Percentiles rank a stretch among this genome's conserved stretches.
Evolutionary conservation across 2,888 invertebrate species (phyloP).

Genomic region (Oasisia sp.): DNA sequence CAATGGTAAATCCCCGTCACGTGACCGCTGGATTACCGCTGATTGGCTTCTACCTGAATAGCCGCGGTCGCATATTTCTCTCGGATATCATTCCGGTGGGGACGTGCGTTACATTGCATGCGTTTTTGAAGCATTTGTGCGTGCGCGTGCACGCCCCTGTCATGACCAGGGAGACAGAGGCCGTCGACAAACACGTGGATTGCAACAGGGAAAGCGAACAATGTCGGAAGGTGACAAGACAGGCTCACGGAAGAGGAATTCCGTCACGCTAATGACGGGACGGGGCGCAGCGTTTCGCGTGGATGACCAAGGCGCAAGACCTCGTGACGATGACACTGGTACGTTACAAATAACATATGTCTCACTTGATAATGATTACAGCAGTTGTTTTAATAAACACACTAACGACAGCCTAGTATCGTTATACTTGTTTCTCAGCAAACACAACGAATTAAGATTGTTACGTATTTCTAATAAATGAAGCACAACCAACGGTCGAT

Average conservation of each 20-base stretch:
- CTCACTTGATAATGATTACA: too few species aligned
- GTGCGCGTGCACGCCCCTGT: background rate
- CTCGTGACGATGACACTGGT: background rate
- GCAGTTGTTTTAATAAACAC: too few species aligned
- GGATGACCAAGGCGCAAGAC: background rate
- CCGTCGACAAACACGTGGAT: background rate
- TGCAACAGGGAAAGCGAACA: background rate
- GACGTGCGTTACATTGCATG: background rate
- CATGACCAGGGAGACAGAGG: background rate
- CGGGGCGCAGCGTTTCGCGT: background rate
- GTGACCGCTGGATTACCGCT: background rate
- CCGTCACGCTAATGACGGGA: background rate
- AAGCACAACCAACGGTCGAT: too few species aligned
- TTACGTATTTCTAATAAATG: too few species aligned
- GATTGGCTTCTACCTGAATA: slow-evolving; percentile 9
- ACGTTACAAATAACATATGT: background rate
- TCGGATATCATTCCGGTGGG: background rate
- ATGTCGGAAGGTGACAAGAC: background rate
- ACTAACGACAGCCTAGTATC: too few species aligned
- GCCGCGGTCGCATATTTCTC: slow-evolving; percentile 3
- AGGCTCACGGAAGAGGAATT: background rate
- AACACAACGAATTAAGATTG: too few species aligned
- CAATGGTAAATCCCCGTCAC: background rate
- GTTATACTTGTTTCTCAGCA: too few species aligned
- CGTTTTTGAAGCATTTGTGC: background rate